Conservation (phyloP, 2,888 invertebrate genomes). For the Drosophila recens region DNA sequence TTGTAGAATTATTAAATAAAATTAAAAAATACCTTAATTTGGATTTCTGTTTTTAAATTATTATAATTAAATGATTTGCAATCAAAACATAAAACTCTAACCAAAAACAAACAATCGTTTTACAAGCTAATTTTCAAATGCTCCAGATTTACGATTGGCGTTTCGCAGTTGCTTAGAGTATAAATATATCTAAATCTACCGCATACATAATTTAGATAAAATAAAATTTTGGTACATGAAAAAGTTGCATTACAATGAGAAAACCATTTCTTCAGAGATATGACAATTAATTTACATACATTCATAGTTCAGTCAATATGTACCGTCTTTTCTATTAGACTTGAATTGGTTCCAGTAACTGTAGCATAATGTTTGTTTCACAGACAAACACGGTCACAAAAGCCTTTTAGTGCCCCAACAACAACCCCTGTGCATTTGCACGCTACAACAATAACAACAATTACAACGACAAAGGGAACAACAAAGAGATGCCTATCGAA, state of each 20-base stretch:
- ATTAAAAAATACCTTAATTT: no score
- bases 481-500: constrained; percentile 63
- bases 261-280: constrained; percentile 8
- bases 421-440: constrained; percentile 39
- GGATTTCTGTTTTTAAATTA: no score
- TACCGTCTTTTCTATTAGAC: constrained; percentile 6
- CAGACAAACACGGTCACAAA: constrained; percentile 8
- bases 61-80: no score
- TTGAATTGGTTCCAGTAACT: constrained; percentile 19
- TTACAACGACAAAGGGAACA: constrained; percentile 43
- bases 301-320: constrained; percentile 1
- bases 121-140: neutral
- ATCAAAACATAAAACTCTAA: no score
- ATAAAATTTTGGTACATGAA: neutral
- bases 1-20: no score
- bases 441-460: constrained; percentile 36
- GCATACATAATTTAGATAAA: neutral
- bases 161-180: neutral
- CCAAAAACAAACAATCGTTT: no score
- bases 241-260: neutral
- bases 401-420: constrained; percentile 17
- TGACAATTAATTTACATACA: neutral
- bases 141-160: no score
- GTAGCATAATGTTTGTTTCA: constrained; percentile 12
- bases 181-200: neutral